Percentiles rank a stretch among this genome's conserved stretches.
These are phyloP conservation scores for Schizopygopsis malacanthus DNA, from an alignment of 2,797 vertebrate species.

Conservation along the genomic window DNA sequence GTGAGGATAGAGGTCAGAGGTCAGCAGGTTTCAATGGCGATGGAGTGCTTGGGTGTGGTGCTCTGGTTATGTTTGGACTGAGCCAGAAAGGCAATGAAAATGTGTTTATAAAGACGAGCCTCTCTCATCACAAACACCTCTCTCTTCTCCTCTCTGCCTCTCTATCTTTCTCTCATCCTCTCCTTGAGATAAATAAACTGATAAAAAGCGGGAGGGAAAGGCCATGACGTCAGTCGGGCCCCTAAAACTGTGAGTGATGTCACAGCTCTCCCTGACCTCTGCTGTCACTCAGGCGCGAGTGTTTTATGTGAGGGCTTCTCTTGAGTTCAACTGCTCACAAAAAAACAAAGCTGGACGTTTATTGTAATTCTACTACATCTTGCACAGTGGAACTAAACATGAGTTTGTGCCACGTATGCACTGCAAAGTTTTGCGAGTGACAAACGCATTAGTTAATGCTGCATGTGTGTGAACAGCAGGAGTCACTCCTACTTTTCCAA, in stretches of 20 bases:
- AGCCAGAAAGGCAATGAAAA: slow-evolving; percentile 40
- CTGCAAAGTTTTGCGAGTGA: slow-evolving; percentile 1
- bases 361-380: slow-evolving; percentile 14
- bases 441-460: not conserved
- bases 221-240: slow-evolving; percentile 51
- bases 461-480: not conserved
- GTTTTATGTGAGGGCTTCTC: slow-evolving; percentile 23
- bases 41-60: slow-evolving; percentile 43
- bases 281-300: slow-evolving; percentile 28
- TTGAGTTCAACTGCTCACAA: slow-evolving; percentile 5
- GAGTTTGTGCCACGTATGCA: slow-evolving; percentile 3
- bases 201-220: slow-evolving; percentile 45
- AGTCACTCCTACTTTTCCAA: not conserved
- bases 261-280: slow-evolving; percentile 46
- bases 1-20: slow-evolving; percentile 25
- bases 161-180: slow-evolving; percentile 44
- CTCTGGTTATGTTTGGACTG: slow-evolving; percentile 50
- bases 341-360: slow-evolving; percentile 2
- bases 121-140: slow-evolving; percentile 58
- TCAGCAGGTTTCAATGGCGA: slow-evolving; percentile 30
- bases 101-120: slow-evolving; percentile 55
- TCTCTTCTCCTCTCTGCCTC: slow-evolving; percentile 37
- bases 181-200: slow-evolving; percentile 55
- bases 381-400: slow-evolving; percentile 7
- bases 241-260: slow-evolving; percentile 44